Conservation (phyloP, 1,140 invertebrate species). For the Cephus cinctus region DNA sequence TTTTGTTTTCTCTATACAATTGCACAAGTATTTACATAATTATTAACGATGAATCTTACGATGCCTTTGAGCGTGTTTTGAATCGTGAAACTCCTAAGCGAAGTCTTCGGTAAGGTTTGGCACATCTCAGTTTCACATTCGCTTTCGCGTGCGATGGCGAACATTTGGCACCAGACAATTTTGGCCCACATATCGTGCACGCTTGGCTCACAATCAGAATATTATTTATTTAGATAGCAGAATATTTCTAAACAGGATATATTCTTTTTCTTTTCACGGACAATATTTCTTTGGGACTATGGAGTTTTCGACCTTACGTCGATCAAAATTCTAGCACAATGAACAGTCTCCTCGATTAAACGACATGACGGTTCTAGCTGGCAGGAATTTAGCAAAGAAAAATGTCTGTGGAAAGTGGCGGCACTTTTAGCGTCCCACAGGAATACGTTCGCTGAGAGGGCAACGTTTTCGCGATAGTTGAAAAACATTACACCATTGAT, state of each 20-base stretch:
- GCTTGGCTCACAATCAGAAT: background rate
- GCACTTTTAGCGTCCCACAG: too few relatives aligned
- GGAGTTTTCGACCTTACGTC: too few relatives aligned
- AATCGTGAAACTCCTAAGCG: constrained; percentile 9
- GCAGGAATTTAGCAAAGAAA: too few relatives aligned
- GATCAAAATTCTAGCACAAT: too few relatives aligned
- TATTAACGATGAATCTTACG: constrained; percentile 42
- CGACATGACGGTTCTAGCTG: too few relatives aligned
- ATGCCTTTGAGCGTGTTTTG: constrained; percentile 42
- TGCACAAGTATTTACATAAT: constrained; percentile 56
- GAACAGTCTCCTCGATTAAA: too few relatives aligned
- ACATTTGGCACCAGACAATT: constrained; percentile 5
- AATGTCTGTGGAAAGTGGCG: too few relatives aligned
- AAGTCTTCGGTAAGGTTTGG: constrained; percentile 6
- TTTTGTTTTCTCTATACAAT: constrained; percentile 53
- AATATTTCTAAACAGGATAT: background rate
- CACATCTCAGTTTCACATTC: constrained; percentile 22
- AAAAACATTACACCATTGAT: too few relatives aligned
- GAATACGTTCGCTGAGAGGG: too few relatives aligned
- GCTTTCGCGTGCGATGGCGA: background rate
- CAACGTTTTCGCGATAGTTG: too few relatives aligned
- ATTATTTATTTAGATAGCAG: background rate
- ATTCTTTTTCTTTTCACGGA: background rate
- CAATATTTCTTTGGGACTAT: background rate
- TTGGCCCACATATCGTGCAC: background rate